These are phyloP conservation scores for Lycaena phlaeas DNA, from an alignment of 2,888 invertebrate species.

Conservation along the genomic window DNA sequence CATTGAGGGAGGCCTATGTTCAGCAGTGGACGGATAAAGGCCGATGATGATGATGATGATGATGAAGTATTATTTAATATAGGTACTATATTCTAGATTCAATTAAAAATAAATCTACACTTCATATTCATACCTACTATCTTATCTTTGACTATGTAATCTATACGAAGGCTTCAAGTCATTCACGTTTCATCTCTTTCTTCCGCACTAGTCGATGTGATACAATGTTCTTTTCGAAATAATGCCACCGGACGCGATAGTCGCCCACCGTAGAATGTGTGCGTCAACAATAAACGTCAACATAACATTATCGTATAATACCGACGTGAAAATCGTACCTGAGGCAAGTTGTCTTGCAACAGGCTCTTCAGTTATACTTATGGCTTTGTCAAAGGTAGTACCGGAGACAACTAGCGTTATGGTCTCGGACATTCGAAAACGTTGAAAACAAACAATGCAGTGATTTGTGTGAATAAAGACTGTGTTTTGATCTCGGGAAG, in stretches of 20 bases:
- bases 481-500: slow-evolving; percentile 42
- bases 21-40: too few relatives aligned
- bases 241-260: slow-evolving; percentile 23
- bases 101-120: too few relatives aligned
- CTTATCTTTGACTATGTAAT: slow-evolving; percentile 17
- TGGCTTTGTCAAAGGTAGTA: slow-evolving; percentile 34
- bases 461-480: slow-evolving; percentile 41
- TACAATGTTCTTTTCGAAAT: slow-evolving; percentile 41
- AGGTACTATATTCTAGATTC: too few relatives aligned
- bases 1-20: too few relatives aligned
- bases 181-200: slow-evolving; percentile 53
- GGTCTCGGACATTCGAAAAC: slow-evolving; percentile 20
- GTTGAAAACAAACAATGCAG: slow-evolving; percentile 36
- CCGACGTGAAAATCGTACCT: slow-evolving; percentile 56
- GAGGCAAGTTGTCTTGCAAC: slow-evolving; percentile 40
- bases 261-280: slow-evolving; percentile 7
- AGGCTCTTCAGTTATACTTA: slow-evolving; percentile 47
- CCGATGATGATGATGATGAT: too few relatives aligned
- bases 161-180: slow-evolving; percentile 35
- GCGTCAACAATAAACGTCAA: slow-evolving; percentile 20
- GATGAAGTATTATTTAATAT: too few relatives aligned
- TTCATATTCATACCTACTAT: background rate
- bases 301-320: slow-evolving; percentile 33
- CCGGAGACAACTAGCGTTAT: slow-evolving; percentile 16
- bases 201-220: slow-evolving; percentile 35